Percentiles rank a stretch among this genome's conserved stretches.
phyloP scores from a whole-genome alignment of 1,140 invertebrate species.

The Mactra quadrangularis region DNA sequence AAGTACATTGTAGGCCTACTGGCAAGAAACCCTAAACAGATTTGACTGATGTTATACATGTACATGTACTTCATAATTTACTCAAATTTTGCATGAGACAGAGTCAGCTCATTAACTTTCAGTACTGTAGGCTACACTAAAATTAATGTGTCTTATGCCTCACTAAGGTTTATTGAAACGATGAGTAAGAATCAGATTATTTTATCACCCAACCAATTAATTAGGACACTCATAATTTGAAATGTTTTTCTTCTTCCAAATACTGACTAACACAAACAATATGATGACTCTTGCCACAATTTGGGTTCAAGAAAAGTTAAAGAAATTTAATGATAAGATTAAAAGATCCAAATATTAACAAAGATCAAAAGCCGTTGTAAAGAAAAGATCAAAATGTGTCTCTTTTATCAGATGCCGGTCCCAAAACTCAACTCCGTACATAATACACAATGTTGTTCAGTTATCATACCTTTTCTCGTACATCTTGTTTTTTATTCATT shows the following conservation, averaged over 20 bases:
- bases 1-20: not conserved
- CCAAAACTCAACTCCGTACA: not conserved
- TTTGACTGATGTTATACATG: not conserved
- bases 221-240: too few species aligned
- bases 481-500: constrained; percentile 11
- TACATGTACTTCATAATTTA: too few species aligned
- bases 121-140: too few species aligned
- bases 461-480: constrained; percentile 4
- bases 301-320: not conserved
- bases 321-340: not conserved
- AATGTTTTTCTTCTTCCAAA: too few species aligned
- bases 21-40: not conserved
- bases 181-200: too few species aligned
- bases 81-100: too few species aligned
- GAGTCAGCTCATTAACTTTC: too few species aligned
- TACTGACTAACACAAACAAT: too few species aligned
- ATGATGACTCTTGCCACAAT: not conserved
- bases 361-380: not conserved
- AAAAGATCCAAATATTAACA: not conserved
- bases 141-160: too few species aligned
- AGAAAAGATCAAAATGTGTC: not conserved
- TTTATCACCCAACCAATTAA: too few species aligned
- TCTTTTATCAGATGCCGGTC: not conserved
- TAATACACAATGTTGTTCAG: not conserved
- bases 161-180: too few species aligned